Percentiles rank a stretch among this genome's conserved stretches.
phyloP scores from a whole-genome alignment of 2,797 vertebrate genomes.

The Aulostomus chinensis region DNA sequence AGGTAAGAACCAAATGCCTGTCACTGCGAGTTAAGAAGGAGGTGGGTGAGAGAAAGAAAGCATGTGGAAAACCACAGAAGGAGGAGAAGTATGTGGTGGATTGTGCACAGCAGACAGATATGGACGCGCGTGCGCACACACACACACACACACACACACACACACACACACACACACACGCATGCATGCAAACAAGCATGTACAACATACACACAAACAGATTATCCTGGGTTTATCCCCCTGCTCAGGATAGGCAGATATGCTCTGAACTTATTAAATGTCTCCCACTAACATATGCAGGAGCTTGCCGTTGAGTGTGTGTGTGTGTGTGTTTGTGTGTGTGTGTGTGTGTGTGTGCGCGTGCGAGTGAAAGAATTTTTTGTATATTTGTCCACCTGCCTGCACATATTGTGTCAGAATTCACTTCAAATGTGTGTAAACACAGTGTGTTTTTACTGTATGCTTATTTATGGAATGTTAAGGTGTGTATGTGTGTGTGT shows the following conservation, averaged over 20 bases:
- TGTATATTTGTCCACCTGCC: conserved; percentile 43
- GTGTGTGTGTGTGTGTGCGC: too few relatives aligned
- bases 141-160: conserved; percentile 9
- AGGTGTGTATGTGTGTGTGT: conserved; percentile 28
- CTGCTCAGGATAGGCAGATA: conserved; percentile 73
- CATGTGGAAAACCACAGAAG: conserved; percentile 6
- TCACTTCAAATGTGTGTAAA: conserved; percentile 37
- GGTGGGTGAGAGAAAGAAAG: conserved; percentile 40
- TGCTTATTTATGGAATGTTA: conserved; percentile 50
- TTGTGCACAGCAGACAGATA: conserved; percentile 47
- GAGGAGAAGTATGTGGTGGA: conserved; percentile 51
- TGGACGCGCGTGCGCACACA: conserved; percentile 20
- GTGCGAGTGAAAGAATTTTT: too few relatives aligned
- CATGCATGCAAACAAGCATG: conserved; percentile 13
- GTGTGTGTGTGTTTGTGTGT: conserved; percentile 23
- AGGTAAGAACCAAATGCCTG: conserved; percentile 84
- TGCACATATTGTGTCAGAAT: conserved; percentile 29
- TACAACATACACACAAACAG: conserved; percentile 44
- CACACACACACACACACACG: conserved; percentile 21
- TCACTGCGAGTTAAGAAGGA: conserved; percentile 56
- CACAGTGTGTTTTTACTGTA: conserved; percentile 38
- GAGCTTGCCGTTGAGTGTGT: conserved; percentile 54
- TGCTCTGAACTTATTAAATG: conserved; percentile 76
- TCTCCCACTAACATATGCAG: conserved; percentile 76
- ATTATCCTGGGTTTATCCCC: conserved; percentile 75